Conservation (phyloP, 2,113 vertebrate species). For the Caranx melampygus region DNA sequence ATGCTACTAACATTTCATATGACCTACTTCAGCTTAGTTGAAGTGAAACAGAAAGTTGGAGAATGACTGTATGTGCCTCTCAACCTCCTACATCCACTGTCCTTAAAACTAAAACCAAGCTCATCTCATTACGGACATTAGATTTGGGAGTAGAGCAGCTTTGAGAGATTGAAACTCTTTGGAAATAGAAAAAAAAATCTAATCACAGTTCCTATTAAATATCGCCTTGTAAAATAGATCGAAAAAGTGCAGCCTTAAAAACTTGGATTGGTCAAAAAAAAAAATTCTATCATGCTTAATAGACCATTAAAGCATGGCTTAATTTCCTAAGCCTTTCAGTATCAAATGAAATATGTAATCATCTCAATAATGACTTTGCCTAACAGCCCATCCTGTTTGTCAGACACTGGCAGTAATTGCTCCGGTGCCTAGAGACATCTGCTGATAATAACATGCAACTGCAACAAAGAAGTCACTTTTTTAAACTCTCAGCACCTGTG, state of each 20-base stretch:
- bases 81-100: slow-evolving; percentile 21
- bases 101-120: slow-evolving; percentile 8
- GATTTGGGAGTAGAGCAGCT: not conserved
- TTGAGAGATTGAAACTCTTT: not conserved
- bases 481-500: not conserved
- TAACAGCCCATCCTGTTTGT: not conserved
- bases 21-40: slow-evolving; percentile 42
- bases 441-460: slow-evolving; percentile 51
- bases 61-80: slow-evolving; percentile 4
- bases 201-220: slow-evolving; percentile 17
- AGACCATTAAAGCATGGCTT: slow-evolving; percentile 11
- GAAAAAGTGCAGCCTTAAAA: slow-evolving; percentile 1
- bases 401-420: not conserved
- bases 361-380: slow-evolving; percentile 44
- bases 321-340: slow-evolving; percentile 41
- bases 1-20: slow-evolving; percentile 43
- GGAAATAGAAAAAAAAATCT: not conserved
- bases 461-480: slow-evolving; percentile 20
- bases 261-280: slow-evolving; percentile 11
- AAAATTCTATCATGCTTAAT: slow-evolving; percentile 30
- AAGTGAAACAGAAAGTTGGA: slow-evolving; percentile 43
- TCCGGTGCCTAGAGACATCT: slow-evolving; percentile 53
- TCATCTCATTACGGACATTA: not conserved
- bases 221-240: slow-evolving; percentile 10
- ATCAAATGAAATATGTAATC: slow-evolving; percentile 53